phyloP scores from a whole-genome alignment of 53 echinoderm and acorn worm species.

The Henricia sp. region DNA sequence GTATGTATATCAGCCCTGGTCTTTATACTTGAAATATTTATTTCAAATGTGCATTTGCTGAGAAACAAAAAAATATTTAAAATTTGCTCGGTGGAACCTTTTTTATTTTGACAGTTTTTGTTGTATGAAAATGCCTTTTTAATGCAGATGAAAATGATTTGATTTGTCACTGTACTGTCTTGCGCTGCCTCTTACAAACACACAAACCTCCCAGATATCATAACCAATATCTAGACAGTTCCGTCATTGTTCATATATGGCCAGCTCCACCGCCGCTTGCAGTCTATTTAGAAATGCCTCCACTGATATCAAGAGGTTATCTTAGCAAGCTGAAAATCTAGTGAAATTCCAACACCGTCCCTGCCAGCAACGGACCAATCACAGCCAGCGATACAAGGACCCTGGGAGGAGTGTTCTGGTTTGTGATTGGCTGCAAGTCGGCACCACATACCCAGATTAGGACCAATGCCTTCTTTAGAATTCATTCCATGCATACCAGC shows the following conservation, averaged over 20 bases:
- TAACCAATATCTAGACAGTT: neutral
- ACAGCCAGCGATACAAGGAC: constrained; percentile 9
- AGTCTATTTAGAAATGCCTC: constrained; percentile 55
- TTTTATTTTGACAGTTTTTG: too few relatives aligned
- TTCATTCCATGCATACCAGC: constrained; percentile 54
- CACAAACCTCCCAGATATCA: neutral
- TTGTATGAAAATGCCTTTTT: too few relatives aligned
- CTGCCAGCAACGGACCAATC: constrained; percentile 31
- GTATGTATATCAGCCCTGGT: too few relatives aligned
- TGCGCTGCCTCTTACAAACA: neutral
- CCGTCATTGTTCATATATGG: constrained; percentile 57
- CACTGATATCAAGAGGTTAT: constrained; percentile 35
- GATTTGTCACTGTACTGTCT: too few relatives aligned
- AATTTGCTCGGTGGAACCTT: too few relatives aligned
- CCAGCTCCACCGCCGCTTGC: constrained; percentile 51
- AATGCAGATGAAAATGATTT: too few relatives aligned
- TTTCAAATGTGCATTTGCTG: too few relatives aligned
- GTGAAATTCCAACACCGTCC: constrained; percentile 52
- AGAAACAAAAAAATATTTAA: too few relatives aligned
- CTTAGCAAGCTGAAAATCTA: neutral
- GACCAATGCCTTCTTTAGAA: constrained; percentile 55
- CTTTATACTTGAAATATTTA: too few relatives aligned
- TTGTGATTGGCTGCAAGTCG: constrained; percentile 44
- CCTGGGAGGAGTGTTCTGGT: constrained; percentile 5
- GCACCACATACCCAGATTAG: constrained; percentile 32